Evolutionary conservation across 1,140 invertebrate species (phyloP).

Genomic region (Archivesica marissinica): DNA sequence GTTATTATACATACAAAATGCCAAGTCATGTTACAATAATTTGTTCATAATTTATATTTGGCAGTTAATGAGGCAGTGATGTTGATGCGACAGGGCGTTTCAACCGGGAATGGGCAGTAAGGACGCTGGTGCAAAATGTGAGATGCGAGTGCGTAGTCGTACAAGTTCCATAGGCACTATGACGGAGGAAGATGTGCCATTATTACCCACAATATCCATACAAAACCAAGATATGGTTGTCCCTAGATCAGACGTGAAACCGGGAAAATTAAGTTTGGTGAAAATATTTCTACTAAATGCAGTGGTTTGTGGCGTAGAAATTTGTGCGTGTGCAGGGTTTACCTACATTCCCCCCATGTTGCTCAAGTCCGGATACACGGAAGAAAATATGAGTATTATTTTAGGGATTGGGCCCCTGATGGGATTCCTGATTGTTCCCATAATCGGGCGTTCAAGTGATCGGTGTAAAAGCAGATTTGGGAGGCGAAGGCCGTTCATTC

Average conservation of each 20-base stretch:
- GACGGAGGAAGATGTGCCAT: background rate
- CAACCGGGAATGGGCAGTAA: background rate
- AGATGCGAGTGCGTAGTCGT: slow-evolving; percentile 11
- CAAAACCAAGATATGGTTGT: slow-evolving; percentile 27
- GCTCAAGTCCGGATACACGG: slow-evolving; percentile 84
- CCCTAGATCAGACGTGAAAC: slow-evolving; percentile 13
- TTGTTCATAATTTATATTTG: no score
- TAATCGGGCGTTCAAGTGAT: slow-evolving; percentile 84
- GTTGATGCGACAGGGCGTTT: no score
- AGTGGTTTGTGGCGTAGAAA: slow-evolving; percentile 85
- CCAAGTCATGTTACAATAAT: no score
- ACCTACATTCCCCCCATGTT: slow-evolving; percentile 85
- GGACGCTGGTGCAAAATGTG: slow-evolving; percentile 6
- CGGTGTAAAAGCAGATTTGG: slow-evolving; percentile 83
- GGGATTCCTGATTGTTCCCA: slow-evolving; percentile 84
- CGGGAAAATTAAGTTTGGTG: slow-evolving; percentile 59
- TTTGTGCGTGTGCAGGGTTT: slow-evolving; percentile 85
- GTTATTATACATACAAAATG: no score
- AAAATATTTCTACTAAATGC: slow-evolving; percentile 83
- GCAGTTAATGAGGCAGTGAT: no score
- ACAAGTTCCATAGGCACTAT: slow-evolving; percentile 16
- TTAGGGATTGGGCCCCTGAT: slow-evolving; percentile 84
- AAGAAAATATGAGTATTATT: slow-evolving; percentile 84
- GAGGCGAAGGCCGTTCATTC: slow-evolving; percentile 85
- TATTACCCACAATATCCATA: background rate